phyloP scores from a whole-genome alignment of 2,797 vertebrate species.

The Phalloptychus januarius region DNA sequence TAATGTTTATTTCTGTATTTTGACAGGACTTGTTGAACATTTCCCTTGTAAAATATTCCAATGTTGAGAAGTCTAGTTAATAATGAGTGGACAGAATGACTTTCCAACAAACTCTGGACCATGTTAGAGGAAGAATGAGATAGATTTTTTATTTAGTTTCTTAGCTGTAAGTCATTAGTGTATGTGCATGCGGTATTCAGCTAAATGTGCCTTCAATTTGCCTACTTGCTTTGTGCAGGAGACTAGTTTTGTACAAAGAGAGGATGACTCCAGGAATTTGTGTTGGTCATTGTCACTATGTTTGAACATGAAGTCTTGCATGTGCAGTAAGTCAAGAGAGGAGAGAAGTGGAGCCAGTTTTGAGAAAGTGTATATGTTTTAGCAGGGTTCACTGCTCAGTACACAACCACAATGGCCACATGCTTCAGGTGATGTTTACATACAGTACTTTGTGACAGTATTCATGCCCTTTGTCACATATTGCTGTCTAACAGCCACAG shows the following conservation, averaged over 20 bases:
- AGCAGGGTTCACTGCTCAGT: background rate
- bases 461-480: background rate
- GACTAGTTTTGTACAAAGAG: background rate
- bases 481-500: background rate
- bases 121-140: background rate
- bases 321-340: background rate
- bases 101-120: background rate
- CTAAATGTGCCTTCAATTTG: background rate
- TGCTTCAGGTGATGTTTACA: background rate
- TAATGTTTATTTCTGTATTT: background rate
- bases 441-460: background rate
- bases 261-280: background rate
- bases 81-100: background rate
- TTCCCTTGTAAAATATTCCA: background rate
- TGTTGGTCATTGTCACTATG: background rate
- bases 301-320: background rate
- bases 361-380: background rate
- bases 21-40: background rate
- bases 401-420: background rate
- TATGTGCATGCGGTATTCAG: background rate
- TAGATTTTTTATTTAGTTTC: background rate
- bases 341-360: background rate
- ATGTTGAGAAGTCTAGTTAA: background rate
- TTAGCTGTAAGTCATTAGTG: background rate
- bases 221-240: background rate